phyloP scores from a whole-genome alignment of 2,113 vertebrate genomes.

The Sapajus apella region DNA sequence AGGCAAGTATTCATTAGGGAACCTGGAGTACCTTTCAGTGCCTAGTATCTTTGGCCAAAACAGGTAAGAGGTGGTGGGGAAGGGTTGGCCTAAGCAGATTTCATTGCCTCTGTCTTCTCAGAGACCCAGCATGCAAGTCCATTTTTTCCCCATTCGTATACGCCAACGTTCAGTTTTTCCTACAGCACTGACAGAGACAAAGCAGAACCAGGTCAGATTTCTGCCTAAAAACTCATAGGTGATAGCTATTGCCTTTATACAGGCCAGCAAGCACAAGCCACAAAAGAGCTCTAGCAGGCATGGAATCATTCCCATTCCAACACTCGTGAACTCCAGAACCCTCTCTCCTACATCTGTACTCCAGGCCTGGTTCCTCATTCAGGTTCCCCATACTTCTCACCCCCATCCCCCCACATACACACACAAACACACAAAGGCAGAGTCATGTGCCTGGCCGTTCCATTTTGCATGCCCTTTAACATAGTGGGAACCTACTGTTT shows the following conservation, averaged over 20 bases:
- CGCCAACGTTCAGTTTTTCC: not conserved
- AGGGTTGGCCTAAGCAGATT: not conserved
- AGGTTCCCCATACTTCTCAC: not conserved
- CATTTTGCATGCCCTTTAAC: not conserved
- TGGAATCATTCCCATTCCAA: not conserved
- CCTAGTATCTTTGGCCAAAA: not conserved
- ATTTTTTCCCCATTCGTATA: not conserved
- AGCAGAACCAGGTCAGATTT: not conserved
- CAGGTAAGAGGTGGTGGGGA: not conserved
- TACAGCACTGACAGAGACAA: not conserved
- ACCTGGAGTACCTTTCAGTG: not conserved
- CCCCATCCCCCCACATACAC: too few relatives aligned
- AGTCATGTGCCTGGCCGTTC: not conserved
- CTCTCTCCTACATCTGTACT: not conserved
- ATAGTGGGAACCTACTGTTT: not conserved
- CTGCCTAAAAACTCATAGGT: not conserved
- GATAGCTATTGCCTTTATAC: not conserved
- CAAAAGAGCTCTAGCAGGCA: not conserved
- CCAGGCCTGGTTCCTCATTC: not conserved
- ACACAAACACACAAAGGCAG: not conserved
- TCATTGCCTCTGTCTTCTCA: not conserved
- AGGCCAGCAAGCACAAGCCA: not conserved
- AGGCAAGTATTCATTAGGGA: not conserved
- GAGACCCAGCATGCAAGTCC: not conserved
- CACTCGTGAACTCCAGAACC: not conserved